Base-by-base conservation (phyloP, 2,888 invertebrate species). In the Mesochorus sp. region DNA sequence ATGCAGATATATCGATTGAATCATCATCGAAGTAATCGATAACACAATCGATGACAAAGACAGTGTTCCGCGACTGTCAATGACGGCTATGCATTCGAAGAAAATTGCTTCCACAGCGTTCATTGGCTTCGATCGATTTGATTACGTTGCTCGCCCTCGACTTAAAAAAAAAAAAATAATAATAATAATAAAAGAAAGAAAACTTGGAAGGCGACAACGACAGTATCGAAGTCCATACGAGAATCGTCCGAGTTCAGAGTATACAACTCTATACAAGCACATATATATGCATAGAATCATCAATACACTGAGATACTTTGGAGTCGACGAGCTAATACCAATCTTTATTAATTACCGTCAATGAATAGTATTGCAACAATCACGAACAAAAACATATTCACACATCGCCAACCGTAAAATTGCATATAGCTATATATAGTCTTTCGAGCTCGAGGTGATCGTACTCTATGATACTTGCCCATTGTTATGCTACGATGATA, bases 301-400 rank as follows among this genome's bases (percentile, higher is more conserved):
- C 26, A 21, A 26, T 14, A 26, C 10, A 24, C 5, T 3, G 10
- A 26, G n/a, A 47, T 64, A 8, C 47, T 34, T 71, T 14, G n/a
- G 44, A 26, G 21, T 68, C 28, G 37, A 53, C 34, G 53, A 19
- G 51, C 26, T 3, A 59, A n/a, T n/a, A n/a, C 6, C 44, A 61
- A 71, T 71, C 59, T 71, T 66, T n/a, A 59, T 76, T 76, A 76
- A 76, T 76, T 66, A 71, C 59, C 26, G 14, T 5, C 39, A 42
- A 59, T 64, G 17, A 71, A 71, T 66, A 57, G 6, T 31, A 66
- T 51, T 14, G 42, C 51, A 51, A 47, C 37, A 31, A 74, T 34
- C 14, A 37, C 12, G 37, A 61, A n/a, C 10, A 24, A 14, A 26
- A 12, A 24, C 12, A 26, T 21, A 31, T 28, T 5, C 8, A 37